Evolutionary conservation across 2,797 vertebrate species (phyloP).

Genomic region (Sebastes matsubarae): DNA sequence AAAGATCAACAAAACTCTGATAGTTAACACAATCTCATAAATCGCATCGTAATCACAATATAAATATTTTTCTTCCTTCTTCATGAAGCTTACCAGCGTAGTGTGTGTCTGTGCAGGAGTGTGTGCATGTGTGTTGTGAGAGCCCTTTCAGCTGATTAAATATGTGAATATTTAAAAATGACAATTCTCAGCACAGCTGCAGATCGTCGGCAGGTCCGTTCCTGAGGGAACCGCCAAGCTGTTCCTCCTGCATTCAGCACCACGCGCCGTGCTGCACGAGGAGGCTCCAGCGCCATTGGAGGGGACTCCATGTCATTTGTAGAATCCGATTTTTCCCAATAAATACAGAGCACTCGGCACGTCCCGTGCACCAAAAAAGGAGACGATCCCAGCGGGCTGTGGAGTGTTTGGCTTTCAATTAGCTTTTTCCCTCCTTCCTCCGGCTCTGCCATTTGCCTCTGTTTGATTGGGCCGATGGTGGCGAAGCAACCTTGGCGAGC

Average conservation of each 20-base stretch:
- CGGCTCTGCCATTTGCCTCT: constrained; percentile 44
- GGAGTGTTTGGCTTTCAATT: constrained; percentile 80
- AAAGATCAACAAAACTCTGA: constrained; percentile 36
- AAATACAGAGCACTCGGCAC: constrained; percentile 72
- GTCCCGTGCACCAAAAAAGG: constrained; percentile 48
- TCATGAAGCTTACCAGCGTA: neutral
- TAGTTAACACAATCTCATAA: constrained; percentile 25
- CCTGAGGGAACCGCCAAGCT: constrained; percentile 83
- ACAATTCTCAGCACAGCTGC: constrained; percentile 85
- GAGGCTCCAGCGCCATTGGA: constrained; percentile 73
- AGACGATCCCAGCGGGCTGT: constrained; percentile 53
- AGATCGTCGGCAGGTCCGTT: constrained; percentile 77
- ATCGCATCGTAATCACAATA: constrained; percentile 38
- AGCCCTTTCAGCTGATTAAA: constrained; percentile 82
- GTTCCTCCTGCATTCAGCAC: constrained; percentile 76
- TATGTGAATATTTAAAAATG: constrained; percentile 87
- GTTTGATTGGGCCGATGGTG: constrained; percentile 54
- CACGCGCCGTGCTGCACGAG: constrained; percentile 72
- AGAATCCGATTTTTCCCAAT: constrained; percentile 66
- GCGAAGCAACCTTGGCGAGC: constrained; percentile 22
- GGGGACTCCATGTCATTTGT: constrained; percentile 74
- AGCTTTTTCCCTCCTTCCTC: constrained; percentile 51
- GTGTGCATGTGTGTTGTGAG: constrained; percentile 53
- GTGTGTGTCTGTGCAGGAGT: constrained; percentile 10
- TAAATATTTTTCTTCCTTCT: constrained; percentile 36